Conservation (phyloP, 2,113 vertebrate species). For the Panthera leo region DNA sequence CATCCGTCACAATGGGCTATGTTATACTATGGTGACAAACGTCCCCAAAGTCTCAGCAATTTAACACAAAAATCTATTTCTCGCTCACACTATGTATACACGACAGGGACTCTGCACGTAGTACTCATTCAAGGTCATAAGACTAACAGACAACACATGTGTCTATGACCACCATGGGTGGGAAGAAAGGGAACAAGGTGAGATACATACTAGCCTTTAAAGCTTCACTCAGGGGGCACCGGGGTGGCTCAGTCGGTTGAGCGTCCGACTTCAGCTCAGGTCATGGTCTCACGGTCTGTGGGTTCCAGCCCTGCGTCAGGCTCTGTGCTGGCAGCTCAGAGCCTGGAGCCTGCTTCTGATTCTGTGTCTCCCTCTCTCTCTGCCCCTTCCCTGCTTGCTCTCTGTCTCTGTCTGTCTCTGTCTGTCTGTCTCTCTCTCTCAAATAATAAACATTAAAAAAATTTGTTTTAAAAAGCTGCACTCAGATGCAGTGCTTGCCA, state of each 20-base stretch:
- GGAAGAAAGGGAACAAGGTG: background rate
- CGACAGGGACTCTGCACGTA: background rate
- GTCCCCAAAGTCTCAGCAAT: background rate
- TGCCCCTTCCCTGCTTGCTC: too few species aligned
- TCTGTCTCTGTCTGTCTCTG: too few species aligned
- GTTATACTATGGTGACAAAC: background rate
- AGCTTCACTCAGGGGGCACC: background rate
- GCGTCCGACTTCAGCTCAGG: too few species aligned
- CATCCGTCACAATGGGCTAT: background rate
- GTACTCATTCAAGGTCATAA: background rate
- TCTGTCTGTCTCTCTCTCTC: too few species aligned
- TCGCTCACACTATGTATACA: background rate
- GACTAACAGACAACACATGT: background rate
- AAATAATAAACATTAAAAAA: too few species aligned
- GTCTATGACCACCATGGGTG: background rate
- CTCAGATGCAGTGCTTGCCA: rapidly evolving
- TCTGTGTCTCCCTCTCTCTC: too few species aligned
- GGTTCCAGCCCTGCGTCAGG: too few species aligned
- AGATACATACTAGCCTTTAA: background rate
- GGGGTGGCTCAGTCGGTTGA: too few species aligned
- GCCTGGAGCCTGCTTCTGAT: too few species aligned
- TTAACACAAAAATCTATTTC: background rate
- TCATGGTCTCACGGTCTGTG: too few species aligned
- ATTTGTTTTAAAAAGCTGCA: background rate
- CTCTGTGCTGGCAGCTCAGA: too few species aligned